phyloP scores from a whole-genome alignment of 2,797 vertebrate genomes.

The Aulostomus chinensis region DNA sequence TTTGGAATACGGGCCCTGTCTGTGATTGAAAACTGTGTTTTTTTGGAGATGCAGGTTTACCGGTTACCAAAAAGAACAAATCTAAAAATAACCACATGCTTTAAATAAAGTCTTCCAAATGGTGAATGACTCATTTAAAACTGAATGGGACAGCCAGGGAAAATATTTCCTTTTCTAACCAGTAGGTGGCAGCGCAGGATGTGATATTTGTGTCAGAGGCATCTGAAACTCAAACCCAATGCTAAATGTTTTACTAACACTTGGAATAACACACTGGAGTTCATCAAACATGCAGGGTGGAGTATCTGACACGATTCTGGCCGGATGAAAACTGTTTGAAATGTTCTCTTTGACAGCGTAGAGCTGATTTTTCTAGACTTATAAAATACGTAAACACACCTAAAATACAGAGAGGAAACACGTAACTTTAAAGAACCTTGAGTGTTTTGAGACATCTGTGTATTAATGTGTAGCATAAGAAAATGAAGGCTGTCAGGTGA shows the following conservation, averaged over 20 bases:
- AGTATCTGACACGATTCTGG: constrained; percentile 14
- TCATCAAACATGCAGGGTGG: constrained; percentile 42
- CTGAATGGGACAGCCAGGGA: neutral
- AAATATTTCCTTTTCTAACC: constrained; percentile 22
- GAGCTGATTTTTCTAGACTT: neutral
- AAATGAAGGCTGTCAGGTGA: no score
- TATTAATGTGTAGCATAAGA: no score
- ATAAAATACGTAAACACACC: neutral
- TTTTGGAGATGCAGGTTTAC: no score
- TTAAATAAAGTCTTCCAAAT: neutral
- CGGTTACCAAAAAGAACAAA: no score
- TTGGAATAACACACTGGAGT: constrained; percentile 16
- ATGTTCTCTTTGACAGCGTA: constrained; percentile 5
- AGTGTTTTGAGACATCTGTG: neutral
- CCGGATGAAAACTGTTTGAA: neutral
- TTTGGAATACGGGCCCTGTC: no score
- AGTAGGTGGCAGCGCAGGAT: constrained; percentile 54
- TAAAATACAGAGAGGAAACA: neutral
- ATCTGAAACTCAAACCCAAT: constrained; percentile 36
- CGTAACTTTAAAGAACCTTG: neutral
- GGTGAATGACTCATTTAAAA: neutral
- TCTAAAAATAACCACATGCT: no score
- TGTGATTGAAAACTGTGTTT: no score
- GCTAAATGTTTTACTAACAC: constrained; percentile 60
- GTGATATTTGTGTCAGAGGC: neutral